phyloP scores from a whole-genome alignment of 2,113 vertebrate species.

The Bettongia penicillata region DNA sequence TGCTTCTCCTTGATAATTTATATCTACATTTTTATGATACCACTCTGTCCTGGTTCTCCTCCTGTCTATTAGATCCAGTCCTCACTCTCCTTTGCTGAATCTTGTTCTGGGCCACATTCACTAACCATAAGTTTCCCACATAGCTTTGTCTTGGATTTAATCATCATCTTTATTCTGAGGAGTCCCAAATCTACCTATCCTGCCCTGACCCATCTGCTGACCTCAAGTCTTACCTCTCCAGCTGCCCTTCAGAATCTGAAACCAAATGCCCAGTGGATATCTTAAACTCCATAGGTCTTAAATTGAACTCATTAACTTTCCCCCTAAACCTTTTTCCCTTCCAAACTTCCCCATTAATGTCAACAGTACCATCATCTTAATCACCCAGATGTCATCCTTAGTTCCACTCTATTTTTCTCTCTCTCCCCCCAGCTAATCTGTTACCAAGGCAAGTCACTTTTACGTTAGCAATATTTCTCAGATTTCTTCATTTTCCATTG shows the following conservation, averaged over 20 bases:
- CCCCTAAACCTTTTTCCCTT: neutral
- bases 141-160: neutral
- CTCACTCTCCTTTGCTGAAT: neutral
- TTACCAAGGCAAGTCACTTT: neutral
- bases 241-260: neutral
- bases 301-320: neutral
- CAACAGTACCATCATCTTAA: neutral
- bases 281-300: neutral
- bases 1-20: neutral
- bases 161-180: neutral
- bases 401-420: neutral
- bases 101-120: neutral
- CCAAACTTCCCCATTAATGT: neutral
- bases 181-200: neutral
- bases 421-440: neutral
- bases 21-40: neutral
- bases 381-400: neutral
- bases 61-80: neutral
- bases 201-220: neutral
- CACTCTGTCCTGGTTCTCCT: neutral
- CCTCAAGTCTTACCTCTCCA: neutral
- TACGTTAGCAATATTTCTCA: neutral
- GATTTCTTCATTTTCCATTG: neutral
- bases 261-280: neutral
- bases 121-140: neutral